phyloP scores from a whole-genome alignment of 2,113 vertebrate species.

The Oncorhynchus tshawytscha region DNA sequence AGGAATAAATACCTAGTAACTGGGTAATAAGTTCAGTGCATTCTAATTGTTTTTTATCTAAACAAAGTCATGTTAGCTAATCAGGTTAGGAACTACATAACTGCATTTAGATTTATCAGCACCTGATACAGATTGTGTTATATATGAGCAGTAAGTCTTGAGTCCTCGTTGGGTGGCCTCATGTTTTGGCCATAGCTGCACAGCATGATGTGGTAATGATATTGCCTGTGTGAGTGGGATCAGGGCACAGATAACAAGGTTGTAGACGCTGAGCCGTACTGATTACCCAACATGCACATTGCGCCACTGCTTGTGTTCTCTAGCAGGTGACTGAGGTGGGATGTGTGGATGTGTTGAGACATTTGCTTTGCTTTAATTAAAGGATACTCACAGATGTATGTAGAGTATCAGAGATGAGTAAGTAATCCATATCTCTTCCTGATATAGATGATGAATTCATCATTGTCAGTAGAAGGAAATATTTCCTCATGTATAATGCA shows the following conservation, averaged over 20 bases:
- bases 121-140: too few species aligned
- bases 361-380: background rate
- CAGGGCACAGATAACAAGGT: background rate
- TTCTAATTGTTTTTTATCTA: background rate
- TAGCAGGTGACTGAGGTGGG: too few species aligned
- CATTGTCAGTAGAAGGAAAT: background rate
- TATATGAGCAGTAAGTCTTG: too few species aligned
- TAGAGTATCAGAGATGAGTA: too few species aligned
- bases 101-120: background rate
- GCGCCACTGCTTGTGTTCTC: background rate
- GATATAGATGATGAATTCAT: background rate
- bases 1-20: too few species aligned
- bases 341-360: background rate
- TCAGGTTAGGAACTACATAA: background rate
- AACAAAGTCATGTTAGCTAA: background rate
- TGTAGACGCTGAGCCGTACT: background rate
- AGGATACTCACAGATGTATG: background rate
- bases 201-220: background rate
- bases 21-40: too few species aligned
- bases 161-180: background rate
- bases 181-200: background rate
- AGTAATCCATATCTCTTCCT: background rate
- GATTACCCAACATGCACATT: background rate
- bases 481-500: background rate
- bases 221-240: background rate